Conservation (phyloP, 2,888 invertebrate genomes). For the Spodoptera exigua region DNA sequence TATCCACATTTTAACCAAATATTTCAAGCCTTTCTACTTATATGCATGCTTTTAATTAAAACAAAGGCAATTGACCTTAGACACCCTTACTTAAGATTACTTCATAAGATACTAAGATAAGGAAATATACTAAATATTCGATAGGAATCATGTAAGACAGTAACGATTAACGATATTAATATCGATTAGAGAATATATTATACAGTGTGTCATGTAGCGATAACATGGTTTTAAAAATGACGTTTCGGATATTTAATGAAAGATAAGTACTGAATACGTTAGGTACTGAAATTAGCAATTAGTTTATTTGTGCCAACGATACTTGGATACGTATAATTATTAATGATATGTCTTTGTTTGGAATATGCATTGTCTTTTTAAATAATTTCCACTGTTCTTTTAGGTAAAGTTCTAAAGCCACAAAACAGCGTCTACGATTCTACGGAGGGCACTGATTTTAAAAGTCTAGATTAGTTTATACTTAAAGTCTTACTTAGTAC, state of each 20-base stretch:
- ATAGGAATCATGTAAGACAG: slow-evolving; percentile 42
- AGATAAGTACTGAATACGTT: slow-evolving; percentile 15
- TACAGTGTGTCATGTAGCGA: slow-evolving; percentile 24
- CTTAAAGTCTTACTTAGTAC: no score
- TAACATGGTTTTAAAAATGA: slow-evolving; percentile 26
- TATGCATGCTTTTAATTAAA: neutral
- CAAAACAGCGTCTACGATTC: no score
- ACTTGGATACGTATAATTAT: neutral
- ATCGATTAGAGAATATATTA: slow-evolving; percentile 26
- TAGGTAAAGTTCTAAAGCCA: no score
- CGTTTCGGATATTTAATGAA: slow-evolving; percentile 14
- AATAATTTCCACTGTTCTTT: no score
- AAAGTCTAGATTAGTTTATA: no score
- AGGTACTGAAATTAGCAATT: slow-evolving; percentile 11
- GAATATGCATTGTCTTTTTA: no score
- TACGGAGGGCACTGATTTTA: no score
- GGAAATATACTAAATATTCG: slow-evolving; percentile 25
- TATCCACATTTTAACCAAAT: no score
- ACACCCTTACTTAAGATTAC: slow-evolving; percentile 11
- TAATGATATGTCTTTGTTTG: neutral
- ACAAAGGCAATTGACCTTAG: slow-evolving; percentile 1
- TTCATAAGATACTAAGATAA: slow-evolving; percentile 12
- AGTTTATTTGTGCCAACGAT: slow-evolving; percentile 9
- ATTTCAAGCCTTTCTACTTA: neutral
- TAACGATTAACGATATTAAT: slow-evolving; percentile 35